A percentile compares a stretch with the other conserved stretches of the same genome.
Conservation (phyloP, 2,797 vertebrate genomes). For the Ibycter americanus region DNA sequence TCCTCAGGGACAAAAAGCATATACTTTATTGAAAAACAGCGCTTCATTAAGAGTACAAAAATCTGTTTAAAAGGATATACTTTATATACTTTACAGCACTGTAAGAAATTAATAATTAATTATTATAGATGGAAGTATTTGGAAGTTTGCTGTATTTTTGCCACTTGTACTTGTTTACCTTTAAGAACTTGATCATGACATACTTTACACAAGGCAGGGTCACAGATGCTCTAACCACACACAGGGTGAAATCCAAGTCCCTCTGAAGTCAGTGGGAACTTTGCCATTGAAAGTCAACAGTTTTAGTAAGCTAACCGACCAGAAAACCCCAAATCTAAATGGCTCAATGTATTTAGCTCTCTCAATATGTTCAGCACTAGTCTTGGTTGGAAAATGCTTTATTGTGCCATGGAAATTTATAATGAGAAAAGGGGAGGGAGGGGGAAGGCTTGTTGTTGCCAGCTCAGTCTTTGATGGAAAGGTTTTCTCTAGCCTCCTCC, state of each 20-base stretch:
- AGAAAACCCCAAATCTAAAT: slow-evolving; percentile 56
- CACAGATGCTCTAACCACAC: not conserved
- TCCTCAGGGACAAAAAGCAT: not conserved
- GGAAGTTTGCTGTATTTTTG: not conserved
- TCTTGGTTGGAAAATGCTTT: slow-evolving; percentile 44
- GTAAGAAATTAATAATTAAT: not conserved
- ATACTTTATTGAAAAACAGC: not conserved
- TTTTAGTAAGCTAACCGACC: slow-evolving; percentile 28
- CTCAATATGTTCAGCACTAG: not conserved
- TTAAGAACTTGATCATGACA: not conserved
- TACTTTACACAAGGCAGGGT: not conserved
- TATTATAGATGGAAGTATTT: not conserved
- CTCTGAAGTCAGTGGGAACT: slow-evolving; percentile 38
- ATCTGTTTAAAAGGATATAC: not conserved
- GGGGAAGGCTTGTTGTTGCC: not conserved
- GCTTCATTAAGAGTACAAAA: not conserved
- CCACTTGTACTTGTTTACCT: slow-evolving; percentile 4
- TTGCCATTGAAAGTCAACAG: slow-evolving; percentile 17
- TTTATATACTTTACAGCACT: not conserved
- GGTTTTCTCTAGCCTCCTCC: not conserved
- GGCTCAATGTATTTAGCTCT: not conserved
- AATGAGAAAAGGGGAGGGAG: not conserved
- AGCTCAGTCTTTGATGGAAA: not conserved
- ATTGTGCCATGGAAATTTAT: slow-evolving; percentile 60
- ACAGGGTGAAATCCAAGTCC: slow-evolving; percentile 9